Base-by-base conservation (phyloP, 2,797 vertebrate species). In the Xenops minutus region DNA sequence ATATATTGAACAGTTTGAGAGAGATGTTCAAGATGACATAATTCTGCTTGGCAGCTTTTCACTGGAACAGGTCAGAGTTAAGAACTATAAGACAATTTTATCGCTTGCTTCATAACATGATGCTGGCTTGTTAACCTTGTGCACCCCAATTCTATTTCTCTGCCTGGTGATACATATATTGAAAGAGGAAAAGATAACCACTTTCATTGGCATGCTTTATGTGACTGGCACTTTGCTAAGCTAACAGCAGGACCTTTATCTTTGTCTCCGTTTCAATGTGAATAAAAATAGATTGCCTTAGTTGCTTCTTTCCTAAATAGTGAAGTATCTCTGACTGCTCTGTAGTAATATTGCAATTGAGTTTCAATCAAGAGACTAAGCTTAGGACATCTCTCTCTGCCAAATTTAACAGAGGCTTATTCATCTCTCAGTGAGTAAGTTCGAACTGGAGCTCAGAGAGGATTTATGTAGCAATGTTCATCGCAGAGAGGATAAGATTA, bases 1-100 rank as follows among this genome's bases (percentile, higher is more conserved):
- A 89, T 98, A 98, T 96, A 95, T 98, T 5, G 96, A 99, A 95
- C 98, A 98, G 97, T 98, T 98, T 92, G 98, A 98, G 97, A 98
- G 98, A 96, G 96, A 97, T 52, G 98, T 98, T 98, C 98, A 97
- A 96, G 97, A 98, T 98, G 98, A 99, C 96, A 98, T 98, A 98
- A 98, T 99, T 98, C 98, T 98, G 97, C 98, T 99, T 98, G 98
- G 98, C 98, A 98, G 98, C 97, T 97, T 98, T 98, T 98, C 98
- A 96, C 96, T 98, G 97, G 98, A 98, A 98, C 98, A 99, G 99
- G 99, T 99, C 98, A 99, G 98, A 95, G 91, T 97, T 97, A 98
- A 98, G 98, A 98, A 98, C 97, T 91, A 37, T 95, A 88, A 94
- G 98, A 97, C 98, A 98, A 98, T 98, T 97, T 98, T 96, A 98